Conservation (phyloP, 2,888 invertebrate genomes). For the Diadromus collaris region DNA sequence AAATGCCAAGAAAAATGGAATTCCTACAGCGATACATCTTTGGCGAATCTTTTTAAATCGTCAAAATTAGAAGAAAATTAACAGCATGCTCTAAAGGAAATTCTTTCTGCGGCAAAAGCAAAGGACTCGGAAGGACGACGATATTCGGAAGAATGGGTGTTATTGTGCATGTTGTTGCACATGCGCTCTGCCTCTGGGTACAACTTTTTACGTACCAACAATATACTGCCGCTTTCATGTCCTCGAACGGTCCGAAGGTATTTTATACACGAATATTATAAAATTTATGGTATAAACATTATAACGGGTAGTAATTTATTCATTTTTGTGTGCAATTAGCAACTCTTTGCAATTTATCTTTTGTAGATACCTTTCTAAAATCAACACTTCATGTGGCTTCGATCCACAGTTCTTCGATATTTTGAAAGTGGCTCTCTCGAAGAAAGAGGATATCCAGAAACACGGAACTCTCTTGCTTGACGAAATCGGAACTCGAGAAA, state of each 20-base stretch:
- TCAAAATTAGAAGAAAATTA: conserved; percentile 41
- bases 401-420: conserved; percentile 62
- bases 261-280: not conserved
- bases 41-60: conserved; percentile 1
- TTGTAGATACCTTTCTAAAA: conserved; percentile 55
- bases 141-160: conserved; percentile 61
- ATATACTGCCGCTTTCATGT: conserved; percentile 54
- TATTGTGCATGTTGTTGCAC: conserved; percentile 60
- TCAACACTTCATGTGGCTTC: conserved; percentile 61
- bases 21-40: conserved; percentile 7
- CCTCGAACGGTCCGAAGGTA: conserved; percentile 57
- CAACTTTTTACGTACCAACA: conserved; percentile 51
- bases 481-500: conserved; percentile 61
- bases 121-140: conserved; percentile 44
- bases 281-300: not conserved
- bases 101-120: conserved; percentile 56
- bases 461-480: conserved; percentile 61
- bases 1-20: conserved; percentile 5
- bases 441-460: conserved; percentile 55
- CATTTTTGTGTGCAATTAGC: not conserved
- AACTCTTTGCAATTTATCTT: conserved; percentile 18
- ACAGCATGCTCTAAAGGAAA: conserved; percentile 43
- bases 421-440: conserved; percentile 50
- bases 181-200: conserved; percentile 61
- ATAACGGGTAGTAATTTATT: conserved; percentile 1